Evolutionary conservation across 2,888 invertebrate genomes (phyloP), one percentile per base, ranked within the genome.

Genomic region (Chrysopilus asiliformis): DNA sequence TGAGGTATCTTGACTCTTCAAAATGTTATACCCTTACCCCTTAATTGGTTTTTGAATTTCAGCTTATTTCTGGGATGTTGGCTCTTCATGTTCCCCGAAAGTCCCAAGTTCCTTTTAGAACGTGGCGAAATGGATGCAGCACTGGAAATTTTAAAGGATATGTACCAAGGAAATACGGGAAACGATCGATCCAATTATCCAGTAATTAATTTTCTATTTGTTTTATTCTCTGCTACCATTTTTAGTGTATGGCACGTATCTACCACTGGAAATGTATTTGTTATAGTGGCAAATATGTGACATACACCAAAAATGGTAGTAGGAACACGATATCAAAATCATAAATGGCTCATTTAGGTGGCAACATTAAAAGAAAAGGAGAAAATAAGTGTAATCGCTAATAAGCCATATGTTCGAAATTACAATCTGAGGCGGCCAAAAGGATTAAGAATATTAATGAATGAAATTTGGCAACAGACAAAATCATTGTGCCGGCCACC

Each of bases 21-120:
- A 22, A 22, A 22, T 22, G 10, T 8, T 8, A 22, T 22, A 22
- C 10, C 10, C 18, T 25, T 5, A 18, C n/a, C 6, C 13, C 12
- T 14, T 20, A 5, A 15, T 14, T 35, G 25, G 20, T 32, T 9
- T 16, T 30, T 8, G 12, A 24, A 16, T 45, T 55, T 16, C 35
- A 56, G 55, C 43, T 45, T 57, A 32, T 36, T 55, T 20, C 47
- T 58, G 27, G 57, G 54, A 14, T 26, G 76, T 43, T 82, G 81
- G 81, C 62, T 83, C 7, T 69, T 79, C 48, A 67, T 72, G 40
- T 82, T 83, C 61, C 83, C 83, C 1, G 84, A 84, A 61, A 83
- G 82, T 54, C 84, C 84, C 2, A 84, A 84, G 58, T 84, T 83
- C 59, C 69, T 84, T 51, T 68, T 84, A 57, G 82, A 82, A 58